Conservation (phyloP, 2,797 vertebrate species). For the Pangasius larnaudii region DNA sequence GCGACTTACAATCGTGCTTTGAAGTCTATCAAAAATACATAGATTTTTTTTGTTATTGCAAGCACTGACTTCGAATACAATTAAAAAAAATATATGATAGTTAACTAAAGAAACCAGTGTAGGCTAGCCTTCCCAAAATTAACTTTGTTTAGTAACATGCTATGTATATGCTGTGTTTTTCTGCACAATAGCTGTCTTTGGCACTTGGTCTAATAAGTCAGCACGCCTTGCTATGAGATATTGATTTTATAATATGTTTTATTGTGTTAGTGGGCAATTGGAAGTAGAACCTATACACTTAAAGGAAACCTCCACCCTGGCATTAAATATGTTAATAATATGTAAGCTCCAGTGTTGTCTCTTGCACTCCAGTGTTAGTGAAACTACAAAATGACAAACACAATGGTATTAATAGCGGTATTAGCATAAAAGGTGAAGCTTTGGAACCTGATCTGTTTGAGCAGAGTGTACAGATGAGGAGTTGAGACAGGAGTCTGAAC, state of each 20-base stretch:
- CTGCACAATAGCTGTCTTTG: background rate
- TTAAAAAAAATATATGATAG: background rate
- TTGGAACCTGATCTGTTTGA: background rate
- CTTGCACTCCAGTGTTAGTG: background rate
- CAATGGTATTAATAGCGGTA: background rate
- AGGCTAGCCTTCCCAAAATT: background rate
- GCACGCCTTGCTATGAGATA: background rate
- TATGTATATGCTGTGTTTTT: background rate
- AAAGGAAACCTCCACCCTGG: background rate
- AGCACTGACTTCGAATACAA: background rate
- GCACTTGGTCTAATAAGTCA: background rate
- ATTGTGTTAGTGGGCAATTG: background rate
- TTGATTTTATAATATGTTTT: background rate
- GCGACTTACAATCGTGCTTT: no score
- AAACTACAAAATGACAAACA: background rate
- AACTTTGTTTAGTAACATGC: background rate
- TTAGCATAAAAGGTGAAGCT: background rate
- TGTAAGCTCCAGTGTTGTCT: background rate
- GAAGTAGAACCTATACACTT: background rate
- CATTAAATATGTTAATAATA: background rate
- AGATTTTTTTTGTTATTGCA: background rate
- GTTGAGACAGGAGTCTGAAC: background rate
- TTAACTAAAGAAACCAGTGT: background rate
- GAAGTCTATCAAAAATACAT: no score
- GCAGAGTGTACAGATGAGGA: background rate